phyloP scores from a whole-genome alignment of 2,888 invertebrate genomes.

The Lydus trimaculatus region DNA sequence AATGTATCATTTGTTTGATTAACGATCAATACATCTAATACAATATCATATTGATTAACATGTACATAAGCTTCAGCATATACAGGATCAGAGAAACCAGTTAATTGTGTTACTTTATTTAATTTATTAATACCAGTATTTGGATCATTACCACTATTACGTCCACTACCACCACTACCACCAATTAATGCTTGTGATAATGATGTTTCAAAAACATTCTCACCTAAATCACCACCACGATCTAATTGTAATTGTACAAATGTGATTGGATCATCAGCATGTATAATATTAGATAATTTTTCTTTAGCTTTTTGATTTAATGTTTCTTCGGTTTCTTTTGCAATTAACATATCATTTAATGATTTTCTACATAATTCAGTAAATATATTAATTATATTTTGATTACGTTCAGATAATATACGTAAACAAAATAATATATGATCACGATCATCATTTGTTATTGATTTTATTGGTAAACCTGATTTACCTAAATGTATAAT shows the following conservation, averaged over 20 bases:
- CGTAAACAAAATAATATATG: slow-evolving; percentile 84
- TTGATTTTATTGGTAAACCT: slow-evolving; percentile 72
- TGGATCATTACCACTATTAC: slow-evolving; percentile 59
- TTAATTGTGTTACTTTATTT: slow-evolving; percentile 89
- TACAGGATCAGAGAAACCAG: slow-evolving; percentile 99
- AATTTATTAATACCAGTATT: slow-evolving; percentile 67
- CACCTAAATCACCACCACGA: slow-evolving; percentile 63
- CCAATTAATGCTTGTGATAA: slow-evolving; percentile 89
- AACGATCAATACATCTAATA: slow-evolving; percentile 96
- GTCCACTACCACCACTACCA: no score
- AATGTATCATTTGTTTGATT: slow-evolving; percentile 98
- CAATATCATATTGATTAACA: slow-evolving; percentile 98
- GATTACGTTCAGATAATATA: slow-evolving; percentile 74
- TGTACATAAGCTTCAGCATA: slow-evolving; percentile 99
- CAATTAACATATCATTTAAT: slow-evolving; percentile 82
- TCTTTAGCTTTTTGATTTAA: slow-evolving; percentile 70
- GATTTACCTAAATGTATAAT: slow-evolving; percentile 88
- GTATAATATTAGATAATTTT: slow-evolving; percentile 72
- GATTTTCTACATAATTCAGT: slow-evolving; percentile 77
- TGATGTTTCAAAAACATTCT: slow-evolving; percentile 94
- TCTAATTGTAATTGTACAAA: slow-evolving; percentile 79
- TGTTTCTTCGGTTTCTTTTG: slow-evolving; percentile 77
- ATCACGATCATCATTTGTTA: slow-evolving; percentile 96
- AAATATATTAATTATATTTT: slow-evolving; percentile 74
- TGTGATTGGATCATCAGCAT: slow-evolving; percentile 85